Evolutionary conservation across 2,888 invertebrate genomes (phyloP).

Genomic region (Phytoseiulus persimilis): DNA sequence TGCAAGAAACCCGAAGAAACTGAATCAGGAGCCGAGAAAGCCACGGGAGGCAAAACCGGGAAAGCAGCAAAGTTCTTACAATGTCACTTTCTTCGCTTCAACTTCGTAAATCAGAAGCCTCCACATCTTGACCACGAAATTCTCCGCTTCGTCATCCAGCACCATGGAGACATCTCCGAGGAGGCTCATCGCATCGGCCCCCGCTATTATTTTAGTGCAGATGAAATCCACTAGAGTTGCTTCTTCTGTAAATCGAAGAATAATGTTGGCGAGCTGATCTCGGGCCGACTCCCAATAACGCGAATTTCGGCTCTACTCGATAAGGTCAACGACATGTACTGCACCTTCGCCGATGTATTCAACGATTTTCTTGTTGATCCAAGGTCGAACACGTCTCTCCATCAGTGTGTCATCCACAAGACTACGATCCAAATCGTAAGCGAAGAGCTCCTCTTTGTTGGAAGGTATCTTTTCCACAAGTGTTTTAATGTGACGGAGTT

Average conservation of each 20-base stretch:
- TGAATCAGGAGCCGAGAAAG: background rate
- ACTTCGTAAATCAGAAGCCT: conserved; percentile 96
- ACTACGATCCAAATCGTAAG: conserved; percentile 82
- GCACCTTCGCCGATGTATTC: conserved; percentile 86
- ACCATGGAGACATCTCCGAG: conserved; percentile 99
- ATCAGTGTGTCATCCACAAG: conserved; percentile 71
- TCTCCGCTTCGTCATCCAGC: conserved; percentile 97
- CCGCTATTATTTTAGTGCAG: conserved; percentile 90
- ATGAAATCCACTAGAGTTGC: conserved; percentile 98
- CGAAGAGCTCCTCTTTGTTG: conserved; percentile 89
- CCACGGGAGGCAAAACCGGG: background rate
- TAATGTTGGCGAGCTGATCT: too few relatives aligned
- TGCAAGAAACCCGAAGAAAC: background rate
- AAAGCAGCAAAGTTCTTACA: conserved; percentile 52
- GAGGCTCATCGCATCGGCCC: conserved; percentile 84
- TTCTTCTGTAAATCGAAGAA: conserved; percentile 60
- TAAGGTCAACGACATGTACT: too few relatives aligned
- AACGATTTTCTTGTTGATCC: conserved; percentile 99
- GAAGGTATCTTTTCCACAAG: conserved; percentile 98
- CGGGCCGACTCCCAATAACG: too few relatives aligned
- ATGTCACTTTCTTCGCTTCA: conserved; percentile 90
- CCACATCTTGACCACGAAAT: conserved; percentile 99
- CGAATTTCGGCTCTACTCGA: too few relatives aligned
- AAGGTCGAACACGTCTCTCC: conserved; percentile 93
- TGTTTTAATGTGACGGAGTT: conserved; percentile 87